Evolutionary conservation across 2,113 vertebrate genomes (phyloP), one percentile per base, ranked within the genome.

Genomic region (Poeciliopsis occidentalis): DNA sequence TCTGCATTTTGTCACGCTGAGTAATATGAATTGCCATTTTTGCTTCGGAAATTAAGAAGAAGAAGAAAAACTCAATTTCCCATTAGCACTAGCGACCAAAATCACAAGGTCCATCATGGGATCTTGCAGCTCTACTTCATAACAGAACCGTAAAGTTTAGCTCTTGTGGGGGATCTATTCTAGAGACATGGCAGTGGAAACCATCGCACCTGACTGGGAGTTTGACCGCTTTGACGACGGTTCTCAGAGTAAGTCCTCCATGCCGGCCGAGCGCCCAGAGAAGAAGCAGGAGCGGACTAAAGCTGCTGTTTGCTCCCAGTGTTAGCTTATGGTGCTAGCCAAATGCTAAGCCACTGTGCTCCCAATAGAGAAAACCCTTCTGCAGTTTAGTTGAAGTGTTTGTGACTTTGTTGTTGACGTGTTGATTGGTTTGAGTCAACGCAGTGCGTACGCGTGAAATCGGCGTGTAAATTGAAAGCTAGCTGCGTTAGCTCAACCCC

Each of bases 161-260:
- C 60, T 60, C 68, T 75, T 80, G 19, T 60, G 2, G 27, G 12
- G 60, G 12, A 34, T 60, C 3, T 41, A 0, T 44, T 39, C 22
- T 27, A 63, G 1, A 61, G 82, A 2, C 60, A 97, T 98, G 96
- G 97, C 97, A 61, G 95, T 95, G 76, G 97, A 98, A 88, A 95
- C 95, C 3, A 92, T 97, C 6, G 96, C 97, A 7, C 95, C 96
- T 13, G 97, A 98, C 80, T 98, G 98, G 97, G 96, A 98, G 78
- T 98, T 98, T 91, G 97, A 98, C 87, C 97, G 97, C 75, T 95
- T 98, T 73, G 97, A 99, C 75, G 97, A 98, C 85, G 97, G 97
- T 69, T 98, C 97, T n/a, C 97, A 97, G 85, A 99, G 97, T 98
- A 94, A 96, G 96, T 75, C 15, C 8, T 26, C 2, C 17, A 3